These are phyloP conservation scores for Oenanthe melanoleuca DNA, from an alignment of 2,113 vertebrate species.

Conservation along the genomic window DNA sequence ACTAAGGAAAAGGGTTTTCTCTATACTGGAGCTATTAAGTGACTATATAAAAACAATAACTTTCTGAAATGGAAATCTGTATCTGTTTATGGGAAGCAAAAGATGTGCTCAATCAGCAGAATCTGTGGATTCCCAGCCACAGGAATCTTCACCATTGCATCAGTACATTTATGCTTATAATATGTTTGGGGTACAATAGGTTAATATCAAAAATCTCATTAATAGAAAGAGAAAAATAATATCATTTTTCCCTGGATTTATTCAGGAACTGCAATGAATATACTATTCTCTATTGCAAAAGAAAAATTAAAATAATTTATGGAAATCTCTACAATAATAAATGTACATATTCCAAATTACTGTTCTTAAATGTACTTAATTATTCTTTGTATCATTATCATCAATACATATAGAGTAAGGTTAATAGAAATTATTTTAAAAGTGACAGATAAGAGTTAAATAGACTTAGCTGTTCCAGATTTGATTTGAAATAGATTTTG, in stretches of 20 bases:
- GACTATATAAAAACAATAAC: background rate
- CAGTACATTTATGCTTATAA: background rate
- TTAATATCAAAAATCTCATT: background rate
- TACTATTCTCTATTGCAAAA: background rate
- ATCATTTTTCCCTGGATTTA: background rate
- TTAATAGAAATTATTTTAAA: conserved; percentile 47
- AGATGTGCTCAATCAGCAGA: background rate
- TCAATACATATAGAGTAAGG: background rate
- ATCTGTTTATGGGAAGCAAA: background rate
- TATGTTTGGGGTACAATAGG: background rate
- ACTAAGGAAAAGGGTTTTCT: background rate
- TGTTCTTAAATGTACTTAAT: conserved; percentile 3
- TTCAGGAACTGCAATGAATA: background rate
- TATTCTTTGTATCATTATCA: conserved; percentile 31
- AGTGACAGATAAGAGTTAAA: conserved; percentile 34
- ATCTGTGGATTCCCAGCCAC: background rate
- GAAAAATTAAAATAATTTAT: background rate
- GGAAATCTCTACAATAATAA: conserved; percentile 5
- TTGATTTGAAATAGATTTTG: conserved; percentile 23
- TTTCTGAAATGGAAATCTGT: background rate
- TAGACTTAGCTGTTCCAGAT: background rate
- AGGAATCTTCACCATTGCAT: background rate
- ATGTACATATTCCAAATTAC: background rate
- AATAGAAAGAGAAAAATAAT: background rate
- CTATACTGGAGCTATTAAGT: background rate